phyloP scores from a whole-genome alignment of 2,888 invertebrate genomes.

The Callyntrura sp. region DNA sequence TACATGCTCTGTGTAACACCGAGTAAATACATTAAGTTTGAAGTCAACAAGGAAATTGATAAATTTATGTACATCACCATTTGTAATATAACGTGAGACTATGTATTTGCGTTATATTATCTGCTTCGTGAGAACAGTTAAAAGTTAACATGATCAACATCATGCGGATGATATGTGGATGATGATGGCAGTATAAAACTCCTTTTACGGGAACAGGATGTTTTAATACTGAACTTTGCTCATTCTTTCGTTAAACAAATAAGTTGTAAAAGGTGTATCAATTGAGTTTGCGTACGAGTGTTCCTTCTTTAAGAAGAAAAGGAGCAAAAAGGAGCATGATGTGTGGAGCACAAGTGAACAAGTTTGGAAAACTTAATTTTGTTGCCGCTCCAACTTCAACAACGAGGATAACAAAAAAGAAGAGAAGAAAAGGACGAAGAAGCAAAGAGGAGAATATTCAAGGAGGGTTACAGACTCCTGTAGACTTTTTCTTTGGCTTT shows the following conservation, averaged over 20 bases:
- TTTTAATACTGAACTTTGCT: constrained; percentile 68
- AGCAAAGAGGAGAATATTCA: constrained; percentile 2
- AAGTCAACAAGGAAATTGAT: constrained; percentile 53
- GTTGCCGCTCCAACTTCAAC: not conserved
- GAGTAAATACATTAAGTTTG: not conserved
- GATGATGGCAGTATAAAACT: constrained; percentile 56
- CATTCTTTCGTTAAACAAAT: constrained; percentile 70
- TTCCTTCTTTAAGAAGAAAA: constrained; percentile 24
- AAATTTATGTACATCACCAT: not conserved
- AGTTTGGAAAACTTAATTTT: constrained; percentile 71
- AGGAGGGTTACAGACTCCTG: not conserved
- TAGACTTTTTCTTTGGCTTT: constrained; percentile 33
- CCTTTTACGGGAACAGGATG: constrained; percentile 68
- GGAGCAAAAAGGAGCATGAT: not conserved
- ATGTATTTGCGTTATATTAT: constrained; percentile 16
- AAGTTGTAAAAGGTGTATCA: constrained; percentile 73
- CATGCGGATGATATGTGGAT: constrained; percentile 31
- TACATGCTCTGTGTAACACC: not conserved
- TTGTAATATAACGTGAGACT: not conserved
- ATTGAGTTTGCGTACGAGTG: constrained; percentile 60
- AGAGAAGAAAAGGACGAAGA: not conserved
- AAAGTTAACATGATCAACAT: not conserved
- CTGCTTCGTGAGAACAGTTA: constrained; percentile 23
- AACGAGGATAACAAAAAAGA: too few relatives aligned
- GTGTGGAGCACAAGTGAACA: constrained; percentile 48